Base-by-base conservation (phyloP, 2,888 invertebrate species). In the Synanthedon tipuliformis region DNA sequence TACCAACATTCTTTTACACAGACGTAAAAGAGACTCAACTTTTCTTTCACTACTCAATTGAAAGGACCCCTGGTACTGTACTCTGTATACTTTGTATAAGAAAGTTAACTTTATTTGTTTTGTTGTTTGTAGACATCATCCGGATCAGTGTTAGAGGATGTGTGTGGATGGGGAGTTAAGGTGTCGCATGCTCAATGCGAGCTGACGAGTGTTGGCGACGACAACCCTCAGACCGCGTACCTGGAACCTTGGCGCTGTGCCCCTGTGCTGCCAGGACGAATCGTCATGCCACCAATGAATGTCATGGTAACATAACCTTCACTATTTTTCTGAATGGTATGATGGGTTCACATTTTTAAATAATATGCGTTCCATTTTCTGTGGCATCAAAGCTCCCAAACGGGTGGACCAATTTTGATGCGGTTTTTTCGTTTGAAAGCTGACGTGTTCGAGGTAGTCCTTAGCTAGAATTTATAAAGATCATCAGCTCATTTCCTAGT, bases 201-300 rank as follows among this genome's bases (percentile, higher is more conserved):
- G 57, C 70, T 84, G 52, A 62, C 73, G 2, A 67, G 70, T 53
- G 62, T 61, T 5, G 71, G 66, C 0, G 78, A 75, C 45, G 80
- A 77, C 52, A 61, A 66, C 40, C 52, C 65, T 0, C 51, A 66
- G 1, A 73, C 74, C 11, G 75, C 72, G 13, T 75, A 68, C 59
- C 64, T 84, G 63, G 76, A 79, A 65, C 82, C 86, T 12, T 84
- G 84, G 82, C 78, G 86, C 57, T 86, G 86, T 60, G 81, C 82
- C 54, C 59, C 68, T 41, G 77, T 77, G 10, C 70, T 86, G 51
- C 86, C 85, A 0, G 86, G 86, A 10, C 64, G 86, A 13, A 80
- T 86, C 52, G 74, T 78, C 1, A 73, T 80, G 0, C 82, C 86
- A 0, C 81, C 81, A 0, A 45, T 45, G 45, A 45, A 45, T 8